Base-by-base conservation (phyloP, 2,113 vertebrate genomes). In the Callipepla californica region DNA sequence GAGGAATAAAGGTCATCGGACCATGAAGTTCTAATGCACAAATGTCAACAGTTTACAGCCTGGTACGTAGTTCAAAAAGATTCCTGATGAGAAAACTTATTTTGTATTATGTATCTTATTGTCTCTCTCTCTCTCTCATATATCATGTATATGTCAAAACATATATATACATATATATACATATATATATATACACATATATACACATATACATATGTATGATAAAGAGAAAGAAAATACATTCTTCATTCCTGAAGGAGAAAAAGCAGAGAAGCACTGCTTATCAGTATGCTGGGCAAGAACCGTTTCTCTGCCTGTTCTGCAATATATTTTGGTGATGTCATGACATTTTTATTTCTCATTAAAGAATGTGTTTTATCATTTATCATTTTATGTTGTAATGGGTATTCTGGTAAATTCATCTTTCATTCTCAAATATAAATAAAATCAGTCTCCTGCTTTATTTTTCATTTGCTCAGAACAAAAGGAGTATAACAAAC, bases 1-100 rank as follows among this genome's bases (percentile, higher is more conserved):
- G 91, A 97, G 66, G 85, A 80, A 76, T 77, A 92, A 96, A 93
- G 85, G 87, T 94, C 96, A 97, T 89, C n/a, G 74, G 90, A 95
- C 84, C 95, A 93, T 85, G 85, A 96, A 95, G 92, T 96, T 95
- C 73, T 95, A 96, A 95, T 93, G 93, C 96, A 95, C 90, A 95
- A 90, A 93, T 95, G 85, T 93, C 94, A 95, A 93, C 92, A 90
- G 82, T 90, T 97, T 89, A 85, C 91, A 97, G 94, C 88, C 95
- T 94, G 73, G 67, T 62, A 90, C 22, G 72, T 22, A 51, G 91
- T 23, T 96, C 88, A 84, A 62, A 62, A 88, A 89, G 59, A 93
- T 87, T 61, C 82, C 62, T 63, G 73, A 81, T 82, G 80, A 83
- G 95, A 94, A 93, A 88, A 40, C 28, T 66, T 62, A 34, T 74